Base-by-base conservation (phyloP, 2,797 vertebrate genomes). In the Limosa lapponica region DNA sequence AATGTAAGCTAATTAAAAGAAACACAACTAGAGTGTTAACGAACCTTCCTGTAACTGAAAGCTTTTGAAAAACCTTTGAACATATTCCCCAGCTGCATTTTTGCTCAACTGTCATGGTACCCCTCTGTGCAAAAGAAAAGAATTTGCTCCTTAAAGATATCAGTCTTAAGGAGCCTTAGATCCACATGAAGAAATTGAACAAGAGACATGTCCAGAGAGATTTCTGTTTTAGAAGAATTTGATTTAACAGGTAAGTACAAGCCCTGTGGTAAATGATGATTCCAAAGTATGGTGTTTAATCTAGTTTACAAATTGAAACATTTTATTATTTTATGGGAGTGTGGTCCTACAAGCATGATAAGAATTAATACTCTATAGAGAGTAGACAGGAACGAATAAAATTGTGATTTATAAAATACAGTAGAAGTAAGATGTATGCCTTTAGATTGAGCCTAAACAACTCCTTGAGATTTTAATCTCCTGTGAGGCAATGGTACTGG, bases 401-500 rank as follows among this genome's bases (percentile, higher is more conserved):
- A 28, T 5, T 36, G 22, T 41, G 5, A 34, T 61, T 44, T 77
- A 57, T 77, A 65, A 69, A 71, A 79, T 71, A 43, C 8, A 22
- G 20, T 78, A 64, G 44, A 25, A 87, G 10, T 62, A 43, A 66
- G n/a, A 32, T 39, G 4, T 1, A 4, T 69, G 25, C 41, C 27
- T 69, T 62, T 55, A 65, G 52, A 59, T 10, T 75, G 51, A 92
- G 27, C 57, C 36, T 71, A 61, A 79, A 11, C 14, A 71, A 15
- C 32, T 25, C 3, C 7, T 61, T 77, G 72, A 82, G 44, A 36
- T 92, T 83, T 75, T 65, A 58, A 46, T 91, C 28, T 89, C 37
- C 19, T 55, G 41, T 79, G 57, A 52, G 32, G 11, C 64, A 82
- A 0, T 25, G 16, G 16, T 51, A 52, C 6, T 0, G 1, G 6